Percentiles rank a stretch among this genome's conserved stretches.
Conservation (phyloP, 2,888 invertebrate species). For the Phengaris arion region DNA sequence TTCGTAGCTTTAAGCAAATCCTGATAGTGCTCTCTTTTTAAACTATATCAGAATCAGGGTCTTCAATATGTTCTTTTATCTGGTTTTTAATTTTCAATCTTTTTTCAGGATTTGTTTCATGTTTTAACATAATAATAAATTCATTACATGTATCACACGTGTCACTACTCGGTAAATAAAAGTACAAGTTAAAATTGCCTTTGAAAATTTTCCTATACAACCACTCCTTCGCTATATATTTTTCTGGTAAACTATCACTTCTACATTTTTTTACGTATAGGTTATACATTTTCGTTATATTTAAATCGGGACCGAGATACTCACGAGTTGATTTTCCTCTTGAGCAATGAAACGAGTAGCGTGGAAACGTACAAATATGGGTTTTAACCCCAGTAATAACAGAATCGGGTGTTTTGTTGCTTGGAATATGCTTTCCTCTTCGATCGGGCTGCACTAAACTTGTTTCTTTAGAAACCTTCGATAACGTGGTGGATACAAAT, state of each 20-base stretch:
- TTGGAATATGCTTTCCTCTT: neutral
- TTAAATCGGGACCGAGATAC: neutral
- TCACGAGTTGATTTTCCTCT: neutral
- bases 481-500: neutral
- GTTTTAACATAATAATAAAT: neutral
- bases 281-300: neutral
- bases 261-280: neutral
- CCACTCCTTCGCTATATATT: neutral
- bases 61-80: neutral
- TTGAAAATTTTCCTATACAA: neutral
- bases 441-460: neutral
- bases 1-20: no score
- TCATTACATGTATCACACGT: neutral
- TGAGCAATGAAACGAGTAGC: neutral
- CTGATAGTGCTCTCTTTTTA: neutral
- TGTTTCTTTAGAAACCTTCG: neutral
- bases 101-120: neutral
- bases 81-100: neutral
- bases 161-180: neutral
- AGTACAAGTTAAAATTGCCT: neutral
- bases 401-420: neutral
- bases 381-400: neutral
- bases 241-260: neutral
- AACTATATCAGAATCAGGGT: neutral
- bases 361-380: neutral